These are phyloP conservation scores for Plectrocnemia conspersa DNA, from an alignment of 1,140 invertebrate species.

Conservation along the genomic window DNA sequence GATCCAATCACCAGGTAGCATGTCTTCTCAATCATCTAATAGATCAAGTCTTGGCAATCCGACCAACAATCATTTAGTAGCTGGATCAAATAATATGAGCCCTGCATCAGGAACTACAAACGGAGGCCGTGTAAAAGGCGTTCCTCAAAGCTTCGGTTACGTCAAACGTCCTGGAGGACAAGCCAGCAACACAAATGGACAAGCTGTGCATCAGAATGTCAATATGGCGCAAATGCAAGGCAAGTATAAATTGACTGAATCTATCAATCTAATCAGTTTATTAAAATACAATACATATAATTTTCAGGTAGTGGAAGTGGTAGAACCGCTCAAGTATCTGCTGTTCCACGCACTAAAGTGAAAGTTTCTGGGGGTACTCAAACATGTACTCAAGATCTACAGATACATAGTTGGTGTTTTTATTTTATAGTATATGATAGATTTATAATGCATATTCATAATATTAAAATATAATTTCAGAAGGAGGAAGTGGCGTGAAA, in stretches of 20 bases:
- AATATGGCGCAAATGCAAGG: conserved; percentile 17
- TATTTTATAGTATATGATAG: conserved; percentile 7
- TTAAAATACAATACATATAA: no score
- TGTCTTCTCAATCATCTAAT: conserved; percentile 45
- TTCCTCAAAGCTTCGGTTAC: conserved; percentile 75
- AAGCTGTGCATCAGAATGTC: conserved; percentile 19
- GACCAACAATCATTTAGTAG: conserved; percentile 10
- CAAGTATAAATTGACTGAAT: conserved; percentile 3
- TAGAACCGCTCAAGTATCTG: conserved; percentile 76
- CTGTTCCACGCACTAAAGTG: conserved; percentile 78
- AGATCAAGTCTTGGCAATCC: conserved; percentile 42
- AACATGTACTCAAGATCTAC: conserved; percentile 75
- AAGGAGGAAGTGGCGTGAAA: conserved; percentile 50
- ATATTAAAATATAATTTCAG: no score
- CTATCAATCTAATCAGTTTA: no score
- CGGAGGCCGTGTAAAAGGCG: conserved; percentile 60
- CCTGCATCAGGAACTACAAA: conserved; percentile 40
- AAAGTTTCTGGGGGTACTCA: conserved; percentile 85
- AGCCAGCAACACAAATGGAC: conserved; percentile 19
- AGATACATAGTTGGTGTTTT: conserved; percentile 58
- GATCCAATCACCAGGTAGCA: conserved; percentile 46
- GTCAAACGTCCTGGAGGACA: conserved; percentile 69
- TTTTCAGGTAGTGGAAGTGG: conserved; percentile 51
- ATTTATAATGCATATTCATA: conserved; percentile 18
- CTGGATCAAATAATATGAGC: conserved; percentile 31